Conservation (phyloP, 2,797 vertebrate genomes). For the Gouania willdenowi region DNA sequence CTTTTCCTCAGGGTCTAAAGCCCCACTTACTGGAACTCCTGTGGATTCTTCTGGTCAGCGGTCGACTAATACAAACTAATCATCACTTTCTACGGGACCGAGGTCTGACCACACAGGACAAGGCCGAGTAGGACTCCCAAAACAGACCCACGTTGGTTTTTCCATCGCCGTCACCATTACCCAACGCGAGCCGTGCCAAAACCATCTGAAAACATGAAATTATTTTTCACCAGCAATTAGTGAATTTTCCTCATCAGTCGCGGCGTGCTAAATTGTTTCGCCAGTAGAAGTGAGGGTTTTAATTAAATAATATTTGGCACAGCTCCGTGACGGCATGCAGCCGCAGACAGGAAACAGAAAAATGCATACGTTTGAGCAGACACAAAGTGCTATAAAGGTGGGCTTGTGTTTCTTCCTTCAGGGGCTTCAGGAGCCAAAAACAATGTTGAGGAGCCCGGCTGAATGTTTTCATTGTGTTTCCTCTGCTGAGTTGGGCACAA, state of each 20-base stretch:
- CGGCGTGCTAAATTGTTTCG: conserved; percentile 11
- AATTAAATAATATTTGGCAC: conserved; percentile 62
- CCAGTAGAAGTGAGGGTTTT: conserved; percentile 40
- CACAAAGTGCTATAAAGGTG: conserved; percentile 67
- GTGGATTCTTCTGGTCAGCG: conserved; percentile 60
- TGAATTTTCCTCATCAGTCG: conserved; percentile 30
- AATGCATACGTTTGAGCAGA: conserved; percentile 69
- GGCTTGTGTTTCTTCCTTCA: conserved; percentile 74
- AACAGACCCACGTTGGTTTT: conserved; percentile 46
- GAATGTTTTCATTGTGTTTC: conserved; percentile 79
- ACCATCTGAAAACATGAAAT: conserved; percentile 45
- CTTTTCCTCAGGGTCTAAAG: conserved; percentile 50
- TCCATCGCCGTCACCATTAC: conserved; percentile 57
- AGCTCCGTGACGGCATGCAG: conserved; percentile 10
- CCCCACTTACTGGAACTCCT: conserved; percentile 67
- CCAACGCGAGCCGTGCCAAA: conserved; percentile 18
- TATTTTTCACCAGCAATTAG: conserved; percentile 55
- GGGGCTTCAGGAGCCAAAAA: conserved; percentile 71
- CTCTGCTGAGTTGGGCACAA: conserved; percentile 71
- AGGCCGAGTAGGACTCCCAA: conserved; percentile 53
- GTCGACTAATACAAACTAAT: conserved; percentile 69
- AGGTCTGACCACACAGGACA: conserved; percentile 58
- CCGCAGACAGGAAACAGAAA: conserved; percentile 54
- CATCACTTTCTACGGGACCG: conserved; percentile 56
- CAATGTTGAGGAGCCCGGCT: conserved; percentile 72